Evolutionary conservation across 2,113 vertebrate genomes (phyloP), one percentile per base, ranked within the genome.

Genomic region (Cephalopholis sonnerati): DNA sequence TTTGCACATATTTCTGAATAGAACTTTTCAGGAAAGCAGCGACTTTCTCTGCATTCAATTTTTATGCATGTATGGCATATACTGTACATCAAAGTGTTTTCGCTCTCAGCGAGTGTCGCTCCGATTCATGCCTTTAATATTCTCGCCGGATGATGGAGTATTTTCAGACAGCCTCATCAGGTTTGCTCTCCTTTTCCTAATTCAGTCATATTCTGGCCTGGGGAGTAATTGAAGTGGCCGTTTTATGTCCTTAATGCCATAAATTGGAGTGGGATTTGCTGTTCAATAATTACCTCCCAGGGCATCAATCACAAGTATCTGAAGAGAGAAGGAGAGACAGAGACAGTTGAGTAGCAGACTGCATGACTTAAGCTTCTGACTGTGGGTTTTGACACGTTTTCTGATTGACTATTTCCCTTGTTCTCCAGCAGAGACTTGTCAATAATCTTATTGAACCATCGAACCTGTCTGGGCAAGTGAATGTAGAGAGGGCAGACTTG

Each of bases 181-280:
- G 84, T 79, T 85, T 78, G 46, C 79, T 77, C 73, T 59, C 32
- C 54, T 72, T 77, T 67, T 64, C 41, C 73, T 84, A 71, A 87
- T 75, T 87, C 54, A 76, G 46, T 77, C 0, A 0, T 66, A 41
- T 63, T 86, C 77, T 78, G 66, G 77, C 79, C 80, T 46, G 74
- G 66, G 59, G 87, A 75, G 87, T 79, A 77, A 88, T 75, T 79
- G 51, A 88, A 87, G 76, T 73, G 80, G 71, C 58, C 16, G 5
- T 76, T 89, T 89, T 80, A 87, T 85, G 64, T 82, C 69, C 71
- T 65, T 78, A 86, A 84, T 84, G 62, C 73, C 67, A 84, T 79
- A 78, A 88, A 90, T 89, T 88, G 58, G 65, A 84, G 71, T 59
- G 71, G 77, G 83, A 90, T 88, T 88, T 88, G 72, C 79, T 69